Evolutionary conservation across 2,797 vertebrate genomes (phyloP).

Genomic region (Sylvilagus floridanus): DNA sequence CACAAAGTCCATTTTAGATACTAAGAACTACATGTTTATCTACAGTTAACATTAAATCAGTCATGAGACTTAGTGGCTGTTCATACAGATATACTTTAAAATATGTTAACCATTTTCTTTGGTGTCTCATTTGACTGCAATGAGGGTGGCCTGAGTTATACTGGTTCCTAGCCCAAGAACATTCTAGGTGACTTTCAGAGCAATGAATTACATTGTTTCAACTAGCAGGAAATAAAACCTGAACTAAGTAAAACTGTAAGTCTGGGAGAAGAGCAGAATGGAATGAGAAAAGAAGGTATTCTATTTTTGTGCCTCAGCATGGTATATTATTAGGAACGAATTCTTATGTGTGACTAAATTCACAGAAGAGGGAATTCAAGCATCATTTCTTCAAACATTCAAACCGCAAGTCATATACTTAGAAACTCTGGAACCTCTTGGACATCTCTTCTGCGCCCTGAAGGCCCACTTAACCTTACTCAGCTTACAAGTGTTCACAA

Average conservation of each 20-base stretch:
- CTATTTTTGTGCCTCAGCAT: neutral
- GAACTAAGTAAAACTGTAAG: neutral
- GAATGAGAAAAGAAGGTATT: neutral
- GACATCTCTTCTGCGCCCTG: neutral
- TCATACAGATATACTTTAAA: neutral
- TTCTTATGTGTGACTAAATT: neutral
- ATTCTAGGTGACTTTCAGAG: neutral
- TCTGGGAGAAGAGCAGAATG: neutral
- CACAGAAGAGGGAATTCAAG: constrained; percentile 12
- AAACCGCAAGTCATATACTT: neutral
- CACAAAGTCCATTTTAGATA: neutral
- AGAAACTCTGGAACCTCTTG: neutral
- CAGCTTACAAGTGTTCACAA: neutral
- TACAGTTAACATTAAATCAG: constrained; percentile 10
- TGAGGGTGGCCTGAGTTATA: neutral
- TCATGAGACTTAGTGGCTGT: neutral
- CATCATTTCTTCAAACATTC: neutral
- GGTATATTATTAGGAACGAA: neutral
- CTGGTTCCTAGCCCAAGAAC: neutral
- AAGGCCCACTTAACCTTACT: neutral
- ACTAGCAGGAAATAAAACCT: neutral
- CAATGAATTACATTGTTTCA: neutral
- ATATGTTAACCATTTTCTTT: constrained; percentile 18
- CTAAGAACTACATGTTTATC: constrained; percentile 55
- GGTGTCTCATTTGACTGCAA: neutral